Percentiles rank a stretch among this genome's conserved stretches.
These are phyloP conservation scores for Sminthurides aquaticus DNA, from an alignment of 2,888 invertebrate species.

Conservation along the genomic window DNA sequence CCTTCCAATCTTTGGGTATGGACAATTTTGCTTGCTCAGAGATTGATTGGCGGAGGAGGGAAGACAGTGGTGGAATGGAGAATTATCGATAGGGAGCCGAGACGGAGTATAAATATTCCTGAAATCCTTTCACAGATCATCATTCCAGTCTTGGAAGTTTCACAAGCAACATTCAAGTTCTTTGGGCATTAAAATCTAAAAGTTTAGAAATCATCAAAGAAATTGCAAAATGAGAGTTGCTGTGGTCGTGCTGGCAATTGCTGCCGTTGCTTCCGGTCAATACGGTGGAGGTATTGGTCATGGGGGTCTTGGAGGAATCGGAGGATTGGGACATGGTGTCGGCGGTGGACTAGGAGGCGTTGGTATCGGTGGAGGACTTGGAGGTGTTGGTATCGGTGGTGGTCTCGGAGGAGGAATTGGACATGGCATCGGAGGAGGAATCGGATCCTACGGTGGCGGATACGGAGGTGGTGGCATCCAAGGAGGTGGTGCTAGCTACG, in stretches of 20 bases:
- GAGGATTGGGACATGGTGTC: conserved; percentile 6
- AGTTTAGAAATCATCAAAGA: not conserved
- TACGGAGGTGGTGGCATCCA: conserved; percentile 17
- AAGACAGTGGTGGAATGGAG: not conserved
- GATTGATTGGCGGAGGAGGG: not conserved
- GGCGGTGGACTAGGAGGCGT: conserved; percentile 21
- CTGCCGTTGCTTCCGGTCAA: not conserved
- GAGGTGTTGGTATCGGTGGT: conserved; percentile 21
- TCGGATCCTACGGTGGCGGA: conserved; percentile 25
- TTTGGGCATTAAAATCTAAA: not conserved
- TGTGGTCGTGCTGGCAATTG: not conserved
- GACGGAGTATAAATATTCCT: not conserved
- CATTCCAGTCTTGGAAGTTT: not conserved
- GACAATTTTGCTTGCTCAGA: not conserved
- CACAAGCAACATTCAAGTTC: not conserved
- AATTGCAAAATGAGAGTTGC: not conserved
- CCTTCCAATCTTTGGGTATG: not conserved
- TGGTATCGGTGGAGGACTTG: conserved; percentile 26
- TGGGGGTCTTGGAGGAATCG: conserved; percentile 6
- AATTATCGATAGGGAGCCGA: not conserved
- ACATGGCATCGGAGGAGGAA: conserved; percentile 11
- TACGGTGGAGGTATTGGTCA: not conserved
- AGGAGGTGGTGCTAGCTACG: conserved; percentile 20
- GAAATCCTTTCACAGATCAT: not conserved
- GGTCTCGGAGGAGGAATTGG: conserved; percentile 19